Percentiles rank a stretch among this genome's conserved stretches.
phyloP scores from a whole-genome alignment of 2,797 vertebrate species.

The Gorsachius magnificus region DNA sequence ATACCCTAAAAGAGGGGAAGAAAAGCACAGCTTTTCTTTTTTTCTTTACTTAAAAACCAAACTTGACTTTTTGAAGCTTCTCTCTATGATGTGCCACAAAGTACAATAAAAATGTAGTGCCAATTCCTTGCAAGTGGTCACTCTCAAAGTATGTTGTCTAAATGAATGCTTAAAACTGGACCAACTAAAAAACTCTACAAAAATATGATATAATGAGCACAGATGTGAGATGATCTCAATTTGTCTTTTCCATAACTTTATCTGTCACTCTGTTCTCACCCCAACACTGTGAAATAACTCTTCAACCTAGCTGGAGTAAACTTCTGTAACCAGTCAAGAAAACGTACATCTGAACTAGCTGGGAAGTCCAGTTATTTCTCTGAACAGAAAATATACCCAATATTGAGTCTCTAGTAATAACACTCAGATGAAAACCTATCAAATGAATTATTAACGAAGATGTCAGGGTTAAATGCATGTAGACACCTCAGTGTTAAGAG shows the following conservation, averaged over 20 bases:
- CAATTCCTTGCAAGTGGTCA: rapidly evolving
- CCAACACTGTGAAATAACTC: background rate
- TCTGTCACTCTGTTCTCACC: background rate
- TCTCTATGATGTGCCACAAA: background rate
- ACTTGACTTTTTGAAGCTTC: background rate
- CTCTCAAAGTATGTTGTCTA: background rate
- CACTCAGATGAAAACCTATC: background rate
- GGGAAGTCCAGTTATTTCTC: background rate
- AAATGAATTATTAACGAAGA: background rate
- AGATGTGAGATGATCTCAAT: background rate
- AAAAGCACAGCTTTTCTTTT: background rate
- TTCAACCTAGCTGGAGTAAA: background rate
- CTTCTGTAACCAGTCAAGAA: background rate
- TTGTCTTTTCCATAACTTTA: background rate
- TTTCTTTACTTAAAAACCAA: background rate
- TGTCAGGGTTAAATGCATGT: background rate
- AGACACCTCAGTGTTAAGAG: background rate
- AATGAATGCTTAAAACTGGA: background rate
- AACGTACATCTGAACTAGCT: background rate
- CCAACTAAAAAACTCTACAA: background rate
- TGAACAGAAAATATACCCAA: background rate
- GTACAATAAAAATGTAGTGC: background rate
- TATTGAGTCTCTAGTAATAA: background rate
- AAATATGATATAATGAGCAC: background rate
- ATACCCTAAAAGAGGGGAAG: background rate